Conservation (phyloP, 2,113 vertebrate genomes). For the Noctilio leporinus region DNA sequence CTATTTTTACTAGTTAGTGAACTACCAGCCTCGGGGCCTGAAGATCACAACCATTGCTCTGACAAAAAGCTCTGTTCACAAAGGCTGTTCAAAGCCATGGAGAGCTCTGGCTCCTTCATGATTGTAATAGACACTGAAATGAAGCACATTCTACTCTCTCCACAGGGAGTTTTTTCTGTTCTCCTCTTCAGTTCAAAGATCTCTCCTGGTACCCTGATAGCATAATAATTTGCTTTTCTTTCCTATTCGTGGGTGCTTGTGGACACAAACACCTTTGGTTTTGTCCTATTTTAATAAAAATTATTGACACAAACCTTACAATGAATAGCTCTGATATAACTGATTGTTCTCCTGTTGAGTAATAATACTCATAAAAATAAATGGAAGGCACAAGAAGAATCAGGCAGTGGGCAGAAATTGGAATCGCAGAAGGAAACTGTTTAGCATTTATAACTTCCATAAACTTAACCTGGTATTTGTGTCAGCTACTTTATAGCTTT, state of each 20-base stretch:
- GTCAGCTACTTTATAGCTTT: constrained; percentile 67
- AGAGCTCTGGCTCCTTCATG: constrained; percentile 47
- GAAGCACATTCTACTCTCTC: constrained; percentile 62
- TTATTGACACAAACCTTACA: constrained; percentile 49
- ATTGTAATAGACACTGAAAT: constrained; percentile 69
- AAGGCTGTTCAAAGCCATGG: constrained; percentile 61
- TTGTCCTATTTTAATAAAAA: constrained; percentile 68
- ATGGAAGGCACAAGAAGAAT: constrained; percentile 27
- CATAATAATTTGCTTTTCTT: constrained; percentile 65
- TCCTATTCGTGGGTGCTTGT: constrained; percentile 60
- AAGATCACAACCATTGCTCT: constrained; percentile 20
- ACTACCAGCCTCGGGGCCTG: constrained; percentile 25
- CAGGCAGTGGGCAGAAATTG: constrained; percentile 59
- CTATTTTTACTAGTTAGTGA: constrained; percentile 29
- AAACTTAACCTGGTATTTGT: constrained; percentile 71
- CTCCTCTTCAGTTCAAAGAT: constrained; percentile 59
- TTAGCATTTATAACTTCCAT: constrained; percentile 71
- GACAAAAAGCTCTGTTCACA: constrained; percentile 54
- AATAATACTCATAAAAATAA: constrained; percentile 63
- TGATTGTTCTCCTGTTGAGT: constrained; percentile 44
- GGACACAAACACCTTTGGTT: constrained; percentile 56
- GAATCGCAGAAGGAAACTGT: constrained; percentile 47
- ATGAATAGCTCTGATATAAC: constrained; percentile 52
- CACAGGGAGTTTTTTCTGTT: constrained; percentile 32
- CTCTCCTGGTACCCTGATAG: constrained; percentile 44